phyloP scores from a whole-genome alignment of 2,113 vertebrate species.

The Gila orcuttii region DNA sequence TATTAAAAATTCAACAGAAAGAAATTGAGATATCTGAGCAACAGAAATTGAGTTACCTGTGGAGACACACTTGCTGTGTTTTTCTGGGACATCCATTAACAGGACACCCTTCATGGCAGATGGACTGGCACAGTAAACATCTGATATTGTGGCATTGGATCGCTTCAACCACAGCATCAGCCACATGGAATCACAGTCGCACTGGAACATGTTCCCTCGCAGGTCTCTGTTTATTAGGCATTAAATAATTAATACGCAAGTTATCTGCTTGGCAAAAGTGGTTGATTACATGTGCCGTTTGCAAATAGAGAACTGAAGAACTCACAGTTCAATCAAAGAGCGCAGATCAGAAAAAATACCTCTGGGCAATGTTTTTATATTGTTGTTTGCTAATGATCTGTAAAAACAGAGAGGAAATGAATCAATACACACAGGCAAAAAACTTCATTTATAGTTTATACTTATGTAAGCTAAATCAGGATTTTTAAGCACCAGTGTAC shows the following conservation, averaged over 20 bases:
- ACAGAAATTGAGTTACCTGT: constrained; percentile 79
- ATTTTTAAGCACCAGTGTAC: neutral
- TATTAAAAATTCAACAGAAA: neutral
- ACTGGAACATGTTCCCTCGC: constrained; percentile 94
- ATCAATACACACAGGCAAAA: constrained; percentile 50
- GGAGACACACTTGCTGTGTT: constrained; percentile 88
- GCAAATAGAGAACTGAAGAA: constrained; percentile 65
- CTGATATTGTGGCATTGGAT: constrained; percentile 95
- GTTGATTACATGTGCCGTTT: neutral
- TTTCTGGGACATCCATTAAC: constrained; percentile 88
- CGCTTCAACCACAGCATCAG: constrained; percentile 95
- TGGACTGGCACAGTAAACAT: constrained; percentile 89
- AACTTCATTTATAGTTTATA: constrained; percentile 28
- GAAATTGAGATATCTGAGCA: neutral
- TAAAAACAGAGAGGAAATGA: constrained; percentile 60
- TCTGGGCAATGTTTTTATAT: constrained; percentile 88
- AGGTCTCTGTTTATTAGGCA: constrained; percentile 82
- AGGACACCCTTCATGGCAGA: constrained; percentile 90
- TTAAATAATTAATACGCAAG: neutral
- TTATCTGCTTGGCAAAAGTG: neutral
- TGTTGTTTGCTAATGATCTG: constrained; percentile 96
- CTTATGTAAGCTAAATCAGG: neutral
- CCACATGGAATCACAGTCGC: constrained; percentile 97
- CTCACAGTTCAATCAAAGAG: constrained; percentile 97
- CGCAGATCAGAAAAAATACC: constrained; percentile 92